phyloP scores from a whole-genome alignment of 2,113 vertebrate genomes.

The Thryonomys swinderianus region DNA sequence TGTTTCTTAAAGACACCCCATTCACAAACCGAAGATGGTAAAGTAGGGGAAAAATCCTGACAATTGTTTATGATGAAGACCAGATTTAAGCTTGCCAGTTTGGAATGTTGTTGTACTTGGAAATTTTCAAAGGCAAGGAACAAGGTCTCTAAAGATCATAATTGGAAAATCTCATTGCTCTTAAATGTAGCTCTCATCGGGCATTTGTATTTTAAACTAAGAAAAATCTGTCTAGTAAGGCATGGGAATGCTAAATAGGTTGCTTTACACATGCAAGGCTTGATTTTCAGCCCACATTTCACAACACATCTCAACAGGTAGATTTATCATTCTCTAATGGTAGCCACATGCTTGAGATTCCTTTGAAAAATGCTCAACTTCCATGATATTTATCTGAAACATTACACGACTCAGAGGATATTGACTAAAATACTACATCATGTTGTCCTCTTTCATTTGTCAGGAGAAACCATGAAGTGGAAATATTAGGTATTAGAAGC shows the following conservation, averaged over 20 bases:
- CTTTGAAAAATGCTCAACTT: slow-evolving; percentile 40
- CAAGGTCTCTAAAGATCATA: not conserved
- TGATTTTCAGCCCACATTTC: slow-evolving; percentile 58
- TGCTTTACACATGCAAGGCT: slow-evolving; percentile 27
- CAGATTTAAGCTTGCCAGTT: slow-evolving; percentile 27
- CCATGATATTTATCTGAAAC: slow-evolving; percentile 37
- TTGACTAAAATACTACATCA: slow-evolving; percentile 12
- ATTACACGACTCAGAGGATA: not conserved
- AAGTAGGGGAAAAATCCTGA: not conserved
- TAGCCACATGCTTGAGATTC: slow-evolving; percentile 39
- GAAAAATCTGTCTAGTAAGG: slow-evolving; percentile 33
- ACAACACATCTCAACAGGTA: slow-evolving; percentile 10
- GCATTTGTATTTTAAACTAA: slow-evolving; percentile 64
- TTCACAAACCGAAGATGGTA: rapidly evolving
- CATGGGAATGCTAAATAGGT: not conserved
- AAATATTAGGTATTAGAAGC: not conserved
- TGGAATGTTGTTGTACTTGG: slow-evolving; percentile 1
- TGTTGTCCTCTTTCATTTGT: not conserved
- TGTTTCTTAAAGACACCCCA: not conserved
- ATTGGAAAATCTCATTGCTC: slow-evolving; percentile 45
- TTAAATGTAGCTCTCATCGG: not conserved
- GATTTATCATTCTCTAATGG: slow-evolving; percentile 43
- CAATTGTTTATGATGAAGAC: slow-evolving; percentile 27
- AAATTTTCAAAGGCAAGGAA: slow-evolving; percentile 61
- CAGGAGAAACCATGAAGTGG: not conserved